Evolutionary conservation across 2,113 vertebrate species (phyloP).

Genomic region (Callipepla californica): DNA sequence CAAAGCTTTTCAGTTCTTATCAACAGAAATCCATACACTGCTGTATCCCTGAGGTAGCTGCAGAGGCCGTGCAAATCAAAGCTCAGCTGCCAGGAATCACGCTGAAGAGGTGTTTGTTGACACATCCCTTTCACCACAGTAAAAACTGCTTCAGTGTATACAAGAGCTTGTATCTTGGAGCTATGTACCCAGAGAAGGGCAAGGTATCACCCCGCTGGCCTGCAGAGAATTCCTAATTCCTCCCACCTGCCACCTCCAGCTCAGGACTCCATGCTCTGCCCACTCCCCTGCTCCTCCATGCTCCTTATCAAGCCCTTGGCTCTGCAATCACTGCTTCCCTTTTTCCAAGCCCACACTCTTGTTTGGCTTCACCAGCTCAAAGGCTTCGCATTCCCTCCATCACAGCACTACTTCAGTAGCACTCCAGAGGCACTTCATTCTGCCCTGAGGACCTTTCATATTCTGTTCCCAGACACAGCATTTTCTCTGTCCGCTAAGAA

Average conservation of each 20-base stretch:
- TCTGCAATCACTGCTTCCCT: background rate
- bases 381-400: fast-evolving
- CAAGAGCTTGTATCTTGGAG: background rate
- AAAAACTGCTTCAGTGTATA: background rate
- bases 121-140: background rate
- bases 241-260: background rate
- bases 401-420: background rate
- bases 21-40: conserved; percentile 44
- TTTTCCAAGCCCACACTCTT: background rate
- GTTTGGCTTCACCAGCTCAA: fast-evolving
- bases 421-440: background rate
- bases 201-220: background rate
- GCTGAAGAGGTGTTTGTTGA: conserved; percentile 49
- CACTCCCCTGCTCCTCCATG: background rate
- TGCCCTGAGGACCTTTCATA: background rate
- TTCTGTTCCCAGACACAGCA: background rate
- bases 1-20: background rate
- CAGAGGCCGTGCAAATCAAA: conserved; percentile 17
- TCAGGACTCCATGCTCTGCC: background rate
- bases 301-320: background rate
- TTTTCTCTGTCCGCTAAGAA: background rate
- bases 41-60: background rate
- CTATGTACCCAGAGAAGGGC: background rate
- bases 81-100: conserved; percentile 18
- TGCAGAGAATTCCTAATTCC: background rate